Percentiles rank a stretch among this genome's conserved stretches.
phyloP scores from a whole-genome alignment of 2,113 vertebrate genomes.

The Cyanoliseus patagonus region DNA sequence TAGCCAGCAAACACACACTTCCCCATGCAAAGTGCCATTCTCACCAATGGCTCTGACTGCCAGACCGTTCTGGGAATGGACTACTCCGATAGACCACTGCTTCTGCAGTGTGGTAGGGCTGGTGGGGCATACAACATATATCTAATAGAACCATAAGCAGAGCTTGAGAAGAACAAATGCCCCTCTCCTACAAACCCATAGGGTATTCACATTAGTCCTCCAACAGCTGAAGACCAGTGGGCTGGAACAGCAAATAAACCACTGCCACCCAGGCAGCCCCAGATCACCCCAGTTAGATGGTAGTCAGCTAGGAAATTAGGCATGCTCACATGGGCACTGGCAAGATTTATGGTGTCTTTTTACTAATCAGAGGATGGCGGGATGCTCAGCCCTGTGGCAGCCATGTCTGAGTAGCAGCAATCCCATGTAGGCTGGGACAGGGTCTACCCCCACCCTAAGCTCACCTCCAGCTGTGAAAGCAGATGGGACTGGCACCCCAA shows the following conservation, averaged over 20 bases:
- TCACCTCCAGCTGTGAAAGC: background rate
- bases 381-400: background rate
- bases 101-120: background rate
- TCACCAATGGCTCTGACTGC: background rate
- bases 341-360: background rate
- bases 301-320: background rate
- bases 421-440: background rate
- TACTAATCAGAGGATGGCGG: background rate
- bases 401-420: background rate
- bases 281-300: background rate
- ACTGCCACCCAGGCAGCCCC: background rate
- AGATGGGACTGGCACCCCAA: background rate
- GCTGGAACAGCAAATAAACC: background rate
- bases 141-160: background rate
- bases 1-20: background rate
- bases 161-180: background rate
- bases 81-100: background rate
- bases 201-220: background rate
- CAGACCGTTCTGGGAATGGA: background rate
- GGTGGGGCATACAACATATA: background rate
- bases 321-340: background rate
- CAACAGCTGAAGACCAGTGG: background rate
- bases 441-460: background rate
- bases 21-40: background rate
- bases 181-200: background rate